Evolutionary conservation across 2,113 vertebrate genomes (phyloP), one percentile per base, ranked within the genome.

Genomic region (Piaya cayana): DNA sequence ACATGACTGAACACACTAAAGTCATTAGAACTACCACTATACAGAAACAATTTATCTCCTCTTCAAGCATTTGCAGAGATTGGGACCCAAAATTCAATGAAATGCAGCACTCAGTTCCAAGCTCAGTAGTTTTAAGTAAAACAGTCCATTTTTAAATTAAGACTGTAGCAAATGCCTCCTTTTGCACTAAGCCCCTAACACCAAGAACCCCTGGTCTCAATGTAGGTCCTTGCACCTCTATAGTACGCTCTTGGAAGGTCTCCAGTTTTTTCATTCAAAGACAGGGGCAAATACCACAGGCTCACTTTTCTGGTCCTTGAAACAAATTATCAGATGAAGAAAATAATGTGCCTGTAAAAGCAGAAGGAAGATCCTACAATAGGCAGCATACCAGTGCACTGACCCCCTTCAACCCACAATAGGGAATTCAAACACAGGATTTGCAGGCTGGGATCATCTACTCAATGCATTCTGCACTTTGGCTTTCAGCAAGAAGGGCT

Each of bases 311-410:
- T 78, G 65, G 81, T 90, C 92, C 74, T 90, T 50, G 79, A 86
- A 92, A 81, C 71, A 91, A 90, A 95, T 90, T 88, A 94, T 72
- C 74, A 93, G 87, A 74, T 72, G 30, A 79, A 83, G 67, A 95
- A 92, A 88, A 79, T 17, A 42, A 67, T 82, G 77, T 2, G 13
- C 58, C 77, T 65, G 91, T 84, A 87, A 81, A 85, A 89, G 85
- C 1, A 93, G 88, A 78, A 71, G 49, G 71, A 69, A 90, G 85
- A 76, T 56, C 1, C 2, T 23, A 88, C 76, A 97, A 94, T 90
- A 78, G 84, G 64, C n/a, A 0, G 80, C 97, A 97, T 97, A 94
- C 96, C 96, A 94, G 94, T 96, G 92, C 93, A 7, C 64, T 97
- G 97, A 96, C 94, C 95, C 95, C 52, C 91, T 89, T 79, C 96